phyloP scores from a whole-genome alignment of 1,140 invertebrate species.

The Thalassaphorura encarpata region DNA sequence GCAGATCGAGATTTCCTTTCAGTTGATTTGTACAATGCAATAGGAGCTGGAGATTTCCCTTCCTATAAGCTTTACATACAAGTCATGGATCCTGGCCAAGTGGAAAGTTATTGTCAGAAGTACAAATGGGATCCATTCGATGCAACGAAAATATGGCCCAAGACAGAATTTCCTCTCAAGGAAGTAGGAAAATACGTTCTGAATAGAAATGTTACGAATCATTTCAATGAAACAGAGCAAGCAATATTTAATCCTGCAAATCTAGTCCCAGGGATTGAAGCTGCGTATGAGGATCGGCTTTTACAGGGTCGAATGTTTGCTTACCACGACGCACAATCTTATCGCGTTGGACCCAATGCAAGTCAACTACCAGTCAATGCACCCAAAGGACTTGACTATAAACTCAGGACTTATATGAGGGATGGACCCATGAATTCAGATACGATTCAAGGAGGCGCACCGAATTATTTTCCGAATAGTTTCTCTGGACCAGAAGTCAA shows the following conservation, averaged over 20 bases:
- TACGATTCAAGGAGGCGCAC: too few species aligned
- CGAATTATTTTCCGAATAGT: constrained; percentile 57
- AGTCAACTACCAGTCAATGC: constrained; percentile 89
- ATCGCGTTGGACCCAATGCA: constrained; percentile 85
- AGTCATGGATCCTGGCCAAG: constrained; percentile 31
- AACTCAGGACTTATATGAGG: constrained; percentile 65
- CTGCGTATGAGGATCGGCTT: constrained; percentile 49
- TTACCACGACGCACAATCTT: constrained; percentile 87
- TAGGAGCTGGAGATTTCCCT: constrained; percentile 55
- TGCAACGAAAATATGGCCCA: constrained; percentile 70
- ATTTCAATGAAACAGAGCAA: constrained; percentile 91
- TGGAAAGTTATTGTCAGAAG: too few species aligned
- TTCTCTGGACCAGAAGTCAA: constrained; percentile 44
- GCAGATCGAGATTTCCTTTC: constrained; percentile 63
- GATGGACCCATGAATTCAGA: constrained; percentile 68
- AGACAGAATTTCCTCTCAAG: constrained; percentile 78
- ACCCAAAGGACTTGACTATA: constrained; percentile 49
- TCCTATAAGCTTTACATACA: constrained; percentile 53
- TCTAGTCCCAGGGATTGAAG: constrained; percentile 46
- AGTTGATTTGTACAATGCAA: constrained; percentile 62
- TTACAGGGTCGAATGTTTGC: constrained; percentile 76
- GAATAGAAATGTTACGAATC: constrained; percentile 79
- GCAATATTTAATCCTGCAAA: constrained; percentile 50
- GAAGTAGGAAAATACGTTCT: constrained; percentile 81
- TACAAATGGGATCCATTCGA: constrained; percentile 55